Evolutionary conservation across 2,888 invertebrate genomes (phyloP).

Genomic region (Epirrhoe tristata): DNA sequence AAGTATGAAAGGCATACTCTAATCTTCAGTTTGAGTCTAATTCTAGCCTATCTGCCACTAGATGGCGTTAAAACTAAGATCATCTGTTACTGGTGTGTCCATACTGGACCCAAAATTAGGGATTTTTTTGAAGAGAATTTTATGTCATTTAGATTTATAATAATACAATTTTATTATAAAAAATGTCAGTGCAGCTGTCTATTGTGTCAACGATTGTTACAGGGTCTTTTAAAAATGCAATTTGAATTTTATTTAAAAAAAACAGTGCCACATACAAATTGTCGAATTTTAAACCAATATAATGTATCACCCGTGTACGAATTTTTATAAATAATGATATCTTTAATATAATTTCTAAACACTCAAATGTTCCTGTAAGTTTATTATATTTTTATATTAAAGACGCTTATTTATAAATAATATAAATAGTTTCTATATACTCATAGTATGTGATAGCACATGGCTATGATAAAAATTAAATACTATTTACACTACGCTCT

Average conservation of each 20-base stretch:
- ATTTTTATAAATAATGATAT: conserved; percentile 2
- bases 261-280: neutral
- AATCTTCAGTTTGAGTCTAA: neutral
- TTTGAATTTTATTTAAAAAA: neutral
- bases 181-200: neutral
- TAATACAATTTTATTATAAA: neutral
- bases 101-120: neutral
- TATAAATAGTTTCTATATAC: neutral
- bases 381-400: conserved; percentile 29
- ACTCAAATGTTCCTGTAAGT: conserved; percentile 26
- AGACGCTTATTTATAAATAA: conserved; percentile 17
- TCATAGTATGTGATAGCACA: neutral
- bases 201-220: conserved; percentile 1
- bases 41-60: neutral
- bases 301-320: too few species aligned
- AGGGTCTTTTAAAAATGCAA: neutral
- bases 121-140: neutral
- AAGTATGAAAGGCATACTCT: neutral
- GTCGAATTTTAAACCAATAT: too few species aligned
- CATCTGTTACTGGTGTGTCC: neutral
- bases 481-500: neutral
- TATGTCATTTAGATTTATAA: neutral
- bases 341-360: conserved; percentile 14
- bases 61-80: conserved; percentile 1
- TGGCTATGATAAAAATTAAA: conserved; percentile 3